These are phyloP conservation scores for Chorisops tibialis DNA, from an alignment of 2,888 invertebrate genomes.

Conservation along the genomic window DNA sequence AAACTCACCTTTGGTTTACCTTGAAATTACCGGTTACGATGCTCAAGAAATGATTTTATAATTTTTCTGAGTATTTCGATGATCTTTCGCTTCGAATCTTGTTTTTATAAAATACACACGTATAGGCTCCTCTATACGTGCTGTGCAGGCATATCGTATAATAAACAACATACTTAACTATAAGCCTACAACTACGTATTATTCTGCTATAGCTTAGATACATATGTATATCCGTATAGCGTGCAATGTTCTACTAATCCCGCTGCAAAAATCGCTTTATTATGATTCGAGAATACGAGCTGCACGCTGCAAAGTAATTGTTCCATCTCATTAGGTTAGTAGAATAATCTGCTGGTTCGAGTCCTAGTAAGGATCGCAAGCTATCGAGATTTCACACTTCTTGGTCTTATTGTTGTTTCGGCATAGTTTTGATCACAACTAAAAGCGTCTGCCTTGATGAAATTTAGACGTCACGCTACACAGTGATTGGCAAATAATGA, in stretches of 20 bases:
- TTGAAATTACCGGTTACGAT: slow-evolving; percentile 32
- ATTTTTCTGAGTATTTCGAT: slow-evolving; percentile 27
- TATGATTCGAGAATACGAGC: slow-evolving; percentile 6
- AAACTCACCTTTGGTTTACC: slow-evolving; percentile 29
- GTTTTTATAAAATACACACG: neutral
- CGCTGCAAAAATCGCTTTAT: slow-evolving; percentile 11
- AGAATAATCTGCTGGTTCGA: neutral
- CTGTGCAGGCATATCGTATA: no score
- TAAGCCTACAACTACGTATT: no score
- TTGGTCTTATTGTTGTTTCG: no score
- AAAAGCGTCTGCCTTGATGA: no score
- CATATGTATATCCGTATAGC: neutral
- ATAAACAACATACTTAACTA: no score
- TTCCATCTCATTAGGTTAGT: slow-evolving; percentile 22
- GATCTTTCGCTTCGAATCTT: slow-evolving; percentile 22
- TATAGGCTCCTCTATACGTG: no score
- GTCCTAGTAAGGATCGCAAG: neutral
- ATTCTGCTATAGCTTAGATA: no score
- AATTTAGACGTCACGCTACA: no score
- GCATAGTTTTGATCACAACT: no score
- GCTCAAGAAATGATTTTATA: slow-evolving; percentile 30
- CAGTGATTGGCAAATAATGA: no score
- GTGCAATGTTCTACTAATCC: slow-evolving; percentile 10
- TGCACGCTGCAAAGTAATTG: neutral
- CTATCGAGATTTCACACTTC: no score